These are phyloP conservation scores for Acanthacorydalis orientalis DNA, from an alignment of 2,888 invertebrate species.

Conservation along the genomic window DNA sequence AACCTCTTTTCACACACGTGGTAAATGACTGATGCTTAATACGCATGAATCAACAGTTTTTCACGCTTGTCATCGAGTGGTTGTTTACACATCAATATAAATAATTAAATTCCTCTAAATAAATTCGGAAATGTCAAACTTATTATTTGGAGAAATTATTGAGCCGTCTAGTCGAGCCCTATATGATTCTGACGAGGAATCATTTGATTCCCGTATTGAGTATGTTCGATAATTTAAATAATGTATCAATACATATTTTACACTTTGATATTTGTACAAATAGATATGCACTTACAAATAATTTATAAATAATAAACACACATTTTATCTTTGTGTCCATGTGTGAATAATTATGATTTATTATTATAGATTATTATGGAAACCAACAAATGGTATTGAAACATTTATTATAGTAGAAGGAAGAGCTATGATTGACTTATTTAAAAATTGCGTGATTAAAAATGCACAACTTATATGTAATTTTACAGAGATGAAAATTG, in stretches of 20 bases:
- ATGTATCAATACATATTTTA: too few species aligned
- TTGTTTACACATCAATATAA: too few species aligned
- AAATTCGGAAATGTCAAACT: not conserved
- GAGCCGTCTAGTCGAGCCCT: slow-evolving; percentile 10
- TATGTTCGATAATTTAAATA: not conserved
- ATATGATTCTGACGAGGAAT: slow-evolving; percentile 8
- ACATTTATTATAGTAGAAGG: slow-evolving; percentile 1
- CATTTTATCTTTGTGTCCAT: not conserved
- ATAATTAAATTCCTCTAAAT: too few species aligned
- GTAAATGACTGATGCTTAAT: too few species aligned
- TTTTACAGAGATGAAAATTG: not conserved
- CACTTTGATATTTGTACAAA: too few species aligned
- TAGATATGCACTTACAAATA: too few species aligned
- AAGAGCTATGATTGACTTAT: not conserved
- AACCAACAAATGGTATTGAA: not conserved
- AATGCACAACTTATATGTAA: not conserved
- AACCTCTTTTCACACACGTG: too few species aligned
- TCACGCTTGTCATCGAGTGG: too few species aligned
- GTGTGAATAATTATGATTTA: not conserved
- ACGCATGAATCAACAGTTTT: too few species aligned
- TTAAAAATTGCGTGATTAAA: not conserved
- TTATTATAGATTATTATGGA: not conserved
- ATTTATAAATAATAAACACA: too few species aligned
- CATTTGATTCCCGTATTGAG: not conserved
- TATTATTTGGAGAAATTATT: slow-evolving; percentile 10